Conservation (phyloP, 1,140 invertebrate genomes). For the Apocrypta bakeri region DNA sequence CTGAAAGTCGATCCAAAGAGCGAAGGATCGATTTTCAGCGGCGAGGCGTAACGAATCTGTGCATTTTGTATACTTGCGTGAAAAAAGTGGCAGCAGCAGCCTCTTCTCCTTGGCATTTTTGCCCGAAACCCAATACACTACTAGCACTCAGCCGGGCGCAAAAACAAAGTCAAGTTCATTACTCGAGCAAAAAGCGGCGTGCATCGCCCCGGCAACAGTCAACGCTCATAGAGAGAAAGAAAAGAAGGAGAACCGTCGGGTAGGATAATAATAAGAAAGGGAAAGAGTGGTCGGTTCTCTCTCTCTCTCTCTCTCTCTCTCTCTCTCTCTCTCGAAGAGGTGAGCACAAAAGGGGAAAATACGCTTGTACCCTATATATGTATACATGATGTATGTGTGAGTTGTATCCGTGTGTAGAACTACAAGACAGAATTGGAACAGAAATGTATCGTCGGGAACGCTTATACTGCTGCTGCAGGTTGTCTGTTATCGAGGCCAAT, state of each 20-base stretch:
- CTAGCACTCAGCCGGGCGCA: background rate
- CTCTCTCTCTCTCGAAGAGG: background rate
- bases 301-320: background rate
- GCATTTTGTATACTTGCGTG: background rate
- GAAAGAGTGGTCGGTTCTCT: background rate
- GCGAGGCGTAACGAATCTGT: background rate
- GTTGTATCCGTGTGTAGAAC: too few relatives aligned
- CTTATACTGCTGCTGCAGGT: background rate
- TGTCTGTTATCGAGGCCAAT: background rate
- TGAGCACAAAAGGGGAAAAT: background rate
- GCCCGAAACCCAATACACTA: slow-evolving; percentile 1
- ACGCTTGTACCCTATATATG: too few relatives aligned
- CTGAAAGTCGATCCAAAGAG: slow-evolving; percentile 19
- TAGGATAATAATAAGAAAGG: slow-evolving; percentile 5
- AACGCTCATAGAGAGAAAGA: background rate
- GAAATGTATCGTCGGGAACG: too few relatives aligned
- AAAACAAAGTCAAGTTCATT: slow-evolving; percentile 42
- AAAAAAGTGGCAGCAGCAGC: slow-evolving; percentile 3
- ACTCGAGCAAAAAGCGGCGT: background rate
- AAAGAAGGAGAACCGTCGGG: background rate
- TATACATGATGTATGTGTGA: too few relatives aligned
- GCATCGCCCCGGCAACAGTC: background rate
- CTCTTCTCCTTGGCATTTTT: slow-evolving; percentile 9
- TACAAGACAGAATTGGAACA: background rate
- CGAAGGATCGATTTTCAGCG: slow-evolving; percentile 40